Evolutionary conservation across 53 echinoderm and acorn worm species (phyloP).

Genomic region (Stichopus horrens): DNA sequence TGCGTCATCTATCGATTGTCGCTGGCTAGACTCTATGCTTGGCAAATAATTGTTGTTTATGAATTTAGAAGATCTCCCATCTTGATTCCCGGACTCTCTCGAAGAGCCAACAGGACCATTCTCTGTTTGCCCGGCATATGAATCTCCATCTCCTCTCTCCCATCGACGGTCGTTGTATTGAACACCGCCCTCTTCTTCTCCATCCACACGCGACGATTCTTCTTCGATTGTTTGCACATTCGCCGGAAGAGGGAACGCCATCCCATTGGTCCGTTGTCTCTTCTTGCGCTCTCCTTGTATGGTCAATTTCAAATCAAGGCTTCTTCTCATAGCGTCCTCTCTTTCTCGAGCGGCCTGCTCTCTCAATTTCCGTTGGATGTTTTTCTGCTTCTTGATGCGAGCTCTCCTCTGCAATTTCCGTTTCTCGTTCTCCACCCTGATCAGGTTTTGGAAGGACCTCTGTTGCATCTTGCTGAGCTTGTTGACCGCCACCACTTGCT

Average conservation of each 20-base stretch:
- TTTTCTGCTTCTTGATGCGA: slow-evolving; percentile 69
- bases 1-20: background rate
- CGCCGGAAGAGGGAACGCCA: background rate
- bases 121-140: background rate
- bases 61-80: background rate
- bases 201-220: background rate
- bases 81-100: background rate
- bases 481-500: slow-evolving; percentile 73
- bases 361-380: slow-evolving; percentile 60
- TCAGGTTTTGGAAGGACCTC: slow-evolving; percentile 67
- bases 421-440: slow-evolving; percentile 79
- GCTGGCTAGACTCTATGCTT: background rate
- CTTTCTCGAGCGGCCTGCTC: slow-evolving; percentile 72
- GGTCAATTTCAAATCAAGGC: slow-evolving; percentile 51
- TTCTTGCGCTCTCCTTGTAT: background rate
- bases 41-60: background rate
- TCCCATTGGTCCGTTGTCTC: background rate
- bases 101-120: background rate
- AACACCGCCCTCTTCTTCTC: background rate
- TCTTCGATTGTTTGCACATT: background rate
- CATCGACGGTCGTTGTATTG: too few relatives aligned
- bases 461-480: slow-evolving; percentile 75
- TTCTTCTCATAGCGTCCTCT: slow-evolving; percentile 61
- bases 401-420: slow-evolving; percentile 62
- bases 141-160: background rate